A percentile compares a stretch with the other conserved stretches of the same genome.
These are phyloP conservation scores for Fragum sueziense DNA, from an alignment of 2,888 invertebrate genomes.

Conservation along the genomic window DNA sequence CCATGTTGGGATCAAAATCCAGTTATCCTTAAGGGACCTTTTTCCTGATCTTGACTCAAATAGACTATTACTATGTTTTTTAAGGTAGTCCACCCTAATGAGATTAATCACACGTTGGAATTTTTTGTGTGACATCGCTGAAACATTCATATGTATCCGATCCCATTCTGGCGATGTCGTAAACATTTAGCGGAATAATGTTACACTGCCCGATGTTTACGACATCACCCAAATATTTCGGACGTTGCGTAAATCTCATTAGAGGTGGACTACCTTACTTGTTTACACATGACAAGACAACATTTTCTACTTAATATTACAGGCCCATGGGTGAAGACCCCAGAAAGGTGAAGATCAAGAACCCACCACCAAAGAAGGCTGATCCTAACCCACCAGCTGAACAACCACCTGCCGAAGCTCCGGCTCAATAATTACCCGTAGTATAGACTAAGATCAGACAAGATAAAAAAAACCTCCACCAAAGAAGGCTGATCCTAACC, in stretches of 20 bases:
- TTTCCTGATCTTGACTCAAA: neutral
- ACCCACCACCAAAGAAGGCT: slow-evolving; percentile 42
- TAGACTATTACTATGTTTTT: neutral
- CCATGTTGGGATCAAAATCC: too few relatives aligned
- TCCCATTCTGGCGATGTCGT: too few relatives aligned
- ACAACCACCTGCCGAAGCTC: neutral
- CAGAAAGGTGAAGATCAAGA: slow-evolving; percentile 50
- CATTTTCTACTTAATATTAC: slow-evolving; percentile 11
- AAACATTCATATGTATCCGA: neutral
- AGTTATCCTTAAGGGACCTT: neutral
- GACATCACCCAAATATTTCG: too few relatives aligned
- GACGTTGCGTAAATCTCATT: too few relatives aligned
- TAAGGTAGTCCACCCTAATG: neutral
- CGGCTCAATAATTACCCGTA: neutral
- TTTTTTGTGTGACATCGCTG: neutral
- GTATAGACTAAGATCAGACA: neutral
- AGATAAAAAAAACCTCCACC: neutral
- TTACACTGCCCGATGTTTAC: too few relatives aligned
- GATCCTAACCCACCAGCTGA: slow-evolving; percentile 28
- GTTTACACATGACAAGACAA: too few relatives aligned
- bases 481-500: neutral
- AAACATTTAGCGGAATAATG: too few relatives aligned
- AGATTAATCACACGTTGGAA: neutral
- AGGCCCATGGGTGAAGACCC: slow-evolving; percentile 52
- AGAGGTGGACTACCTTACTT: too few relatives aligned